These are phyloP conservation scores for Arion vulgaris DNA, from an alignment of 1,140 invertebrate genomes.

Conservation along the genomic window DNA sequence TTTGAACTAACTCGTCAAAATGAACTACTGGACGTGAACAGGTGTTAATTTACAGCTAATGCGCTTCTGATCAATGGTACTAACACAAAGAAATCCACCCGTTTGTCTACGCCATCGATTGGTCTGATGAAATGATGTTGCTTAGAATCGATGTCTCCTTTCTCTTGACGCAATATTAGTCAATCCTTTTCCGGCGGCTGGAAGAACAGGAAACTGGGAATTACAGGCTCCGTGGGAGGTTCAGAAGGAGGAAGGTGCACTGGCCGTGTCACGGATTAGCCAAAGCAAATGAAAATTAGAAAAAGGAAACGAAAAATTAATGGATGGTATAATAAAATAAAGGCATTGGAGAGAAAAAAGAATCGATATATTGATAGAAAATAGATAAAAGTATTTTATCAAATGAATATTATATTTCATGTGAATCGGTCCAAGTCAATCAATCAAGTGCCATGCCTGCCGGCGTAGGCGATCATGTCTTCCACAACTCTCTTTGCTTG, in stretches of 20 bases:
- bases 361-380: no score
- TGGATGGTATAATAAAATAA: no score
- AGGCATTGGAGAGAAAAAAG: no score
- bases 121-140: slow-evolving; percentile 7
- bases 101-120: background rate
- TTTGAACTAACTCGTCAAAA: background rate
- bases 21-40: background rate
- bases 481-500: no score
- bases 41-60: background rate
- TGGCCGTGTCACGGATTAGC: background rate
- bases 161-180: slow-evolving; percentile 7
- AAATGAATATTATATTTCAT: no score
- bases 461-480: no score
- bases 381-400: no score
- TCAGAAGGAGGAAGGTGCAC: background rate
- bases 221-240: background rate
- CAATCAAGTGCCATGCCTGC: no score
- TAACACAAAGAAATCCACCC: background rate
- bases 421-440: no score
- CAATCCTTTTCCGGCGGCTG: background rate
- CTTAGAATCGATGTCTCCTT: background rate
- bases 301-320: no score
- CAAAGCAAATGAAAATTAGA: background rate
- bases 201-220: background rate
- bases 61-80: background rate